A percentile compares a stretch with the other conserved stretches of the same genome.
Evolutionary conservation across 1,140 invertebrate species (phyloP).

Genomic region (Oreohelix idahoensis): DNA sequence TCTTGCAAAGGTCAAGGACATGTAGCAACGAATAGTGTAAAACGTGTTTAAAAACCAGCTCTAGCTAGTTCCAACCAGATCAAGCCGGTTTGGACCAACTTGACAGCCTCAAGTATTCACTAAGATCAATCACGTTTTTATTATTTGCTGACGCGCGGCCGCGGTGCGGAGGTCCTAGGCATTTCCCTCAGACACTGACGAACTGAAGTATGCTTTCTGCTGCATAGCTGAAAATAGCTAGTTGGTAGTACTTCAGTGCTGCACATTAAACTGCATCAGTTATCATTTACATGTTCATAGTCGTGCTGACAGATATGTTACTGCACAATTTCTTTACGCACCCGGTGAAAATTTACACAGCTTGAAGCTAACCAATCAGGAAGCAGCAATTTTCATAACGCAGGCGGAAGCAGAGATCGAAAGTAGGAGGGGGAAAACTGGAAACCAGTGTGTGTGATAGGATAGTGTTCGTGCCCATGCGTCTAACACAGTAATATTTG

Average conservation of each 20-base stretch:
- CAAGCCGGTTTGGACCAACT: conserved; percentile 34
- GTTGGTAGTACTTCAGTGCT: no score
- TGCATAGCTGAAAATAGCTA: no score
- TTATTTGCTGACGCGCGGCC: conserved; percentile 22
- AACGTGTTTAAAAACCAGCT: conserved; percentile 37
- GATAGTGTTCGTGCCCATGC: conserved; percentile 22
- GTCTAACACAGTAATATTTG: neutral
- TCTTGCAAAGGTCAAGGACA: conserved; percentile 11
- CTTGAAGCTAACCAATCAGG: conserved; percentile 18
- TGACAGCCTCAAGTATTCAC: conserved; percentile 18
- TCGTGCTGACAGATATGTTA: neutral
- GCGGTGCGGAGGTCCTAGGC: neutral
- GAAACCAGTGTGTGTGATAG: conserved; percentile 19
- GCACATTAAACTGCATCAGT: no score
- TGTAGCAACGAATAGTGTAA: neutral
- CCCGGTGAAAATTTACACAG: neutral
- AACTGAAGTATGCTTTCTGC: neutral
- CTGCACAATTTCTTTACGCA: neutral
- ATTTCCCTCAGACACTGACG: neutral
- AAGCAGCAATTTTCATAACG: conserved; percentile 18
- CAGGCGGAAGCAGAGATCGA: conserved; percentile 23
- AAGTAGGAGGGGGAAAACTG: conserved; percentile 27
- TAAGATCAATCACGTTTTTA: conserved; percentile 35
- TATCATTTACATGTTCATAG: no score
- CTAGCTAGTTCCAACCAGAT: conserved; percentile 43